Percentiles rank a stretch among this genome's conserved stretches.
Conservation (phyloP, 2,888 invertebrate genomes). For the Eretmocerus hayati region DNA sequence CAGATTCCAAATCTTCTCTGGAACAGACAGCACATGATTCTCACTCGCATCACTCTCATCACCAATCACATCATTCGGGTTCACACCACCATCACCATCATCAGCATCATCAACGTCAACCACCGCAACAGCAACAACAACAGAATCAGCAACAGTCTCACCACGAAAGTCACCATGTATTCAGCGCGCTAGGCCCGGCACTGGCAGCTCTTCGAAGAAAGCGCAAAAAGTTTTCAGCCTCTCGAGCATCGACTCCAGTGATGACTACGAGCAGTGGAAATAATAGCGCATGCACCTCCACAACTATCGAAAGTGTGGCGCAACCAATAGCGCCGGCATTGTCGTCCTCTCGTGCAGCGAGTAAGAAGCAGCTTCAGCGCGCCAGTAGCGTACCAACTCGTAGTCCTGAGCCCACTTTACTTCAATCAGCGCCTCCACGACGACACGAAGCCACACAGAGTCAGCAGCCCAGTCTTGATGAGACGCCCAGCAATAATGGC, state of each 20-base stretch:
- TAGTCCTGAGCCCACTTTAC: constrained; percentile 46
- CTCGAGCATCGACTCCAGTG: constrained; percentile 58
- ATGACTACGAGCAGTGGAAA: constrained; percentile 48
- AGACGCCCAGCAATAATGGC: constrained; percentile 22
- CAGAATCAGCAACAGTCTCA: constrained; percentile 11
- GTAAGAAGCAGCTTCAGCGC: constrained; percentile 53
- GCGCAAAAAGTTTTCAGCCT: constrained; percentile 76
- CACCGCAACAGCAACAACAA: constrained; percentile 24
- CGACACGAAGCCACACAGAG: constrained; percentile 58
- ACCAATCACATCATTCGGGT: constrained; percentile 16
- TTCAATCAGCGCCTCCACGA: constrained; percentile 43
- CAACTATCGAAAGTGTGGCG: constrained; percentile 20
- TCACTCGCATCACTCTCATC: constrained; percentile 30
- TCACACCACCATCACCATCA: constrained; percentile 24
- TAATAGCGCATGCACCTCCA: constrained; percentile 31
- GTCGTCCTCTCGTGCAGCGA: constrained; percentile 25
- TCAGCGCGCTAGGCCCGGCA: constrained; percentile 46
- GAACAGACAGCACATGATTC: constrained; percentile 41
- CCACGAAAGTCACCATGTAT: constrained; percentile 39
- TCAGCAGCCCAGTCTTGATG: constrained; percentile 51
- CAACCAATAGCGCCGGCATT: constrained; percentile 26
- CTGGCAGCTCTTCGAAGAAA: constrained; percentile 71
- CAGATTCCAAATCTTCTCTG: constrained; percentile 65
- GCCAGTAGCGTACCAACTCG: constrained; percentile 65
- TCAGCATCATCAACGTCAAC: constrained; percentile 30